Conservation (phyloP, 2,888 invertebrate species). For the Clanis bilineata region DNA sequence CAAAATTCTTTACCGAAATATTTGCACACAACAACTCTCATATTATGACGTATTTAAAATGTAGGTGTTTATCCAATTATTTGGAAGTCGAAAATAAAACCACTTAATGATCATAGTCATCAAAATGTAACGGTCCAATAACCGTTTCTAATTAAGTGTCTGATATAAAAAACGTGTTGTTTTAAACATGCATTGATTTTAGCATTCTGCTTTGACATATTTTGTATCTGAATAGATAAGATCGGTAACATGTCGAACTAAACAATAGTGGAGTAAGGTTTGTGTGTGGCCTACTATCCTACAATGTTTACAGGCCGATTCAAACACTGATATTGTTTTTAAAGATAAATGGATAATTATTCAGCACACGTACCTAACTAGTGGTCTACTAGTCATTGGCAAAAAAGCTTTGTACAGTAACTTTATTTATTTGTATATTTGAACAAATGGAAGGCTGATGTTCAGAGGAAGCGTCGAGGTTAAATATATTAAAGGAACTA, state of each 20-base stretch:
- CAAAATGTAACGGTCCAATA: slow-evolving; percentile 25
- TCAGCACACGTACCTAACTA: slow-evolving; percentile 11
- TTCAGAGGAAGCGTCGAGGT: neutral
- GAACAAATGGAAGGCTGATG: neutral
- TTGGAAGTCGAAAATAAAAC: neutral
- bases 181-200: neutral
- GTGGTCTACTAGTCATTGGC: slow-evolving; percentile 8
- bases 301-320: neutral
- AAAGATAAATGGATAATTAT: slow-evolving; percentile 1
- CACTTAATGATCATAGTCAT: neutral
- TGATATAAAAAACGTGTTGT: slow-evolving; percentile 11
- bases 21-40: no score
- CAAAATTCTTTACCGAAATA: no score
- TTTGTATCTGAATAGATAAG: slow-evolving; percentile 11
- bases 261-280: neutral
- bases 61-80: neutral
- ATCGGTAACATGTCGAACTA: neutral
- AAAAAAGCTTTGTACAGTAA: slow-evolving; percentile 12
- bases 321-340: neutral
- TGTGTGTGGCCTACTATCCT: slow-evolving; percentile 5
- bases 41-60: neutral
- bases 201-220: neutral
- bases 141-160: slow-evolving; percentile 25
- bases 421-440: neutral
- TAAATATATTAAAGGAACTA: slow-evolving; percentile 13